Base-by-base conservation (phyloP, 2,113 vertebrate genomes). In the Cygnus atratus region DNA sequence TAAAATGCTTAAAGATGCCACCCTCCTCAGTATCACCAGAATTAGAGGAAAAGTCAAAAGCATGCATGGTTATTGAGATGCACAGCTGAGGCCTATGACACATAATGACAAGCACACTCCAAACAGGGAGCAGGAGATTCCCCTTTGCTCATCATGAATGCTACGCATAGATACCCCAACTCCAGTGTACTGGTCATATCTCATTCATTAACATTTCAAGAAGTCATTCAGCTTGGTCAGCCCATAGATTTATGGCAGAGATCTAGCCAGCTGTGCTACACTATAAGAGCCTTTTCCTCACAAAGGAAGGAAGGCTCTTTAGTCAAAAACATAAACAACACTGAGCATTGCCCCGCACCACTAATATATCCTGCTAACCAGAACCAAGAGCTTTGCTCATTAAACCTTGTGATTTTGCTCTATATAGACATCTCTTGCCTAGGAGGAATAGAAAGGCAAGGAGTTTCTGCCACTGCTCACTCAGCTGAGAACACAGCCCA, bases 21-120 rank as follows among this genome's bases (percentile, higher is more conserved):
- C 29, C 33, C 25, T 48, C 52, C 57, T 17, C 33, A 7, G 0
- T 0, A 57, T 3, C 33, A 83, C 67, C 29, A 52, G 22, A 55
- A 65, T 5, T 5, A 48, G 65, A 35, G 39, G 16, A 22, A 52
- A 43, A n/a, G 15, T 26, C 39, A 54, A 33, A 39, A 81, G 63
- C 3, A 16, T 1, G 25, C 22, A 7, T 26, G 55, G 68, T 54
- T 14, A 46, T 39, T 54, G 62, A 75, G 46, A 24, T 6, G 39
- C 83, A 13, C 22, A 31, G 62, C 52, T 55, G 62, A 44, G 22
- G 50, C 61, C 54, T 62, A 35, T 54, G 50, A 24, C 37, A 39
- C 6, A 0, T 29, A 48, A 71, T 2, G 2, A 76, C 0, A 2
- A 46, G 62, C 61, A 29, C 70, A 44, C 55, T 1, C 1, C 2